Evolutionary conservation across 2,888 invertebrate species (phyloP), one percentile per base, ranked within the genome.

Genomic region (Drosophila glabriapex): DNA sequence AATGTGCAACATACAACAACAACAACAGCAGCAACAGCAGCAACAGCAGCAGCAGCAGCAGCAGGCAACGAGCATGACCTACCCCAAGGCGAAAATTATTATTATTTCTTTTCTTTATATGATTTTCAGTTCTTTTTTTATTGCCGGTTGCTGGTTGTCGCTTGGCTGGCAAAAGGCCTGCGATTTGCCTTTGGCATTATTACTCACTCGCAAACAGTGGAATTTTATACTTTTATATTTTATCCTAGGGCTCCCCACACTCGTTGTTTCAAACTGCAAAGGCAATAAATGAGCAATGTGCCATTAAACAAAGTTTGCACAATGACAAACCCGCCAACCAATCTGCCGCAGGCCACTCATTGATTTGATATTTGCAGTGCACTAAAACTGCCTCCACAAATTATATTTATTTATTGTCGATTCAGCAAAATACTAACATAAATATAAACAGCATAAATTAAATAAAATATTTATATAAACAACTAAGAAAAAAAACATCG

Each of bases 81-180:
- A 90, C 91, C 90, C 91, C 91, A 90, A 90, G 90, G 90, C 90
- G 78, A 90, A 91, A 91, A 88, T 77, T 90, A 91, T 90, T 90
- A 91, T 91, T 87, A 82, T 91, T 83, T 68, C 68, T 69, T 68
- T 67, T 70, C 66, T 61, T 58, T 35, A 58, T 73, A 65, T 80
- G 70, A 76, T 75, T 74, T 77, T 73, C 75, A 70, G 12, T 73
- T 10, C 49, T 50, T 53, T 73, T 75, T 62, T 76, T 85, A 65
- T 59, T 83, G 70, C 63, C 77, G 64, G 64, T 76, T 81, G 70
- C 63, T 76, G 65, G 62, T 75, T 39, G 52, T 58, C 63, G 67
- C 43, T 52, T 49, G 49, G 66, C 62, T 77, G 71, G 65, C 62
- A 66, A 67, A 73, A 59, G 41, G 74, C 78, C 76, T 78, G 25